phyloP scores from a whole-genome alignment of 2,113 vertebrate genomes.

The Seriola quinqueradiata region DNA sequence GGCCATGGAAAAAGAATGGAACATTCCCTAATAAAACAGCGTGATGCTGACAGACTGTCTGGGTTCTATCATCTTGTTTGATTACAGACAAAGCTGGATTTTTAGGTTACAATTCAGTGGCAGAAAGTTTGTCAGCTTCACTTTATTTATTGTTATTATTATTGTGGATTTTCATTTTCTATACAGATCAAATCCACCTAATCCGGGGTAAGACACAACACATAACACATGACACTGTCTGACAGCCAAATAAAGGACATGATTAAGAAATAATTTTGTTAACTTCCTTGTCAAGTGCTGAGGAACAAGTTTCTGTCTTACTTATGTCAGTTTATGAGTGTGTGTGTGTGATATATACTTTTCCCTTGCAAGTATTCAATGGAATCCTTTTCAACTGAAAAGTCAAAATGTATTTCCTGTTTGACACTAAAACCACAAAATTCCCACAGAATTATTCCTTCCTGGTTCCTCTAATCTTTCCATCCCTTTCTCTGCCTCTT shows the following conservation, averaged over 20 bases:
- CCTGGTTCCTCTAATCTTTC: background rate
- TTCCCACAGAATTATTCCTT: background rate
- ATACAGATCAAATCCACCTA: constrained; percentile 11
- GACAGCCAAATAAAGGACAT: background rate
- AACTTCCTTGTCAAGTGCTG: background rate
- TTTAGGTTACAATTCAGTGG: constrained; percentile 1
- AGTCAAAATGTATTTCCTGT: background rate
- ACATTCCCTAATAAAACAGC: constrained; percentile 42
- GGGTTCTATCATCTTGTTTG: constrained; percentile 19
- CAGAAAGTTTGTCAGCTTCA: constrained; percentile 2
- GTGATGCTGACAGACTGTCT: background rate
- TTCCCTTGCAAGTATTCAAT: no score
- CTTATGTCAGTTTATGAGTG: background rate
- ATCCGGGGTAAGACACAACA: constrained; percentile 16
- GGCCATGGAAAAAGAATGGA: background rate
- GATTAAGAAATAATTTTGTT: background rate
- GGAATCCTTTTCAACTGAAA: background rate
- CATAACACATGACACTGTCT: no score
- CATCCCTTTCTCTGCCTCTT: background rate
- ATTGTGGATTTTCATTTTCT: constrained; percentile 7
- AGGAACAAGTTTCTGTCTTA: background rate
- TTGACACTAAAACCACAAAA: background rate
- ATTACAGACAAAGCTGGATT: constrained; percentile 10
- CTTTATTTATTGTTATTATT: background rate
- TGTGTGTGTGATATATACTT: background rate